A percentile compares a stretch with the other conserved stretches of the same genome.
phyloP scores from a whole-genome alignment of 1,140 invertebrate species.

The Ooceraea biroi region DNA sequence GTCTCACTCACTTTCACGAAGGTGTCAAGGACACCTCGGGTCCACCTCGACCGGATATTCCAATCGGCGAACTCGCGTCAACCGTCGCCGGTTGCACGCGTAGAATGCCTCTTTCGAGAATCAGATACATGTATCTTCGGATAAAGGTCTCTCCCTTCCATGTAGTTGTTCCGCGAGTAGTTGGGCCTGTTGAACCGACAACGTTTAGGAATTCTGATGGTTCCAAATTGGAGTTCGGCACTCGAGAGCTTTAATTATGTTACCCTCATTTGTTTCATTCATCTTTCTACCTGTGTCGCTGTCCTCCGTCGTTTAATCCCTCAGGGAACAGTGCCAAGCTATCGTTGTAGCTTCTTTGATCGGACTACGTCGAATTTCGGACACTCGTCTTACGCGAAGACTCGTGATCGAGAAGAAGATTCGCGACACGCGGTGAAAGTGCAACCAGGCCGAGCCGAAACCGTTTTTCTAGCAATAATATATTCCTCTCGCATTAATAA shows the following conservation, averaged over 20 bases:
- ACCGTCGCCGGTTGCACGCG: constrained; percentile 46
- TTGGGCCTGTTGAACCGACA: constrained; percentile 56
- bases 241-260: constrained; percentile 77
- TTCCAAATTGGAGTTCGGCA: constrained; percentile 70
- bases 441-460: too few relatives aligned
- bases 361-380: constrained; percentile 23
- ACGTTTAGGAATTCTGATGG: constrained; percentile 78
- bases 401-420: too few relatives aligned
- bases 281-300: constrained; percentile 56
- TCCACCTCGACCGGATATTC: constrained; percentile 67
- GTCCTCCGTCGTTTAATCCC: constrained; percentile 40
- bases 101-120: constrained; percentile 51
- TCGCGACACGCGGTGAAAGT: not conserved
- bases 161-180: constrained; percentile 5
- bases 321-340: constrained; percentile 31
- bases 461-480: too few relatives aligned
- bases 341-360: constrained; percentile 34
- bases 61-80: constrained; percentile 45
- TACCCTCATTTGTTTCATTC: constrained; percentile 79
- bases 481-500: too few relatives aligned
- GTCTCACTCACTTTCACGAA: constrained; percentile 60
- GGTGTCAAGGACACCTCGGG: constrained; percentile 69
- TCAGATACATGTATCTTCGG: constrained; percentile 71
- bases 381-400: constrained; percentile 31
- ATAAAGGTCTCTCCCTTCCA: constrained; percentile 45